Conservation (phyloP, 2,888 invertebrate species). For the Rhagonycha fulva region DNA sequence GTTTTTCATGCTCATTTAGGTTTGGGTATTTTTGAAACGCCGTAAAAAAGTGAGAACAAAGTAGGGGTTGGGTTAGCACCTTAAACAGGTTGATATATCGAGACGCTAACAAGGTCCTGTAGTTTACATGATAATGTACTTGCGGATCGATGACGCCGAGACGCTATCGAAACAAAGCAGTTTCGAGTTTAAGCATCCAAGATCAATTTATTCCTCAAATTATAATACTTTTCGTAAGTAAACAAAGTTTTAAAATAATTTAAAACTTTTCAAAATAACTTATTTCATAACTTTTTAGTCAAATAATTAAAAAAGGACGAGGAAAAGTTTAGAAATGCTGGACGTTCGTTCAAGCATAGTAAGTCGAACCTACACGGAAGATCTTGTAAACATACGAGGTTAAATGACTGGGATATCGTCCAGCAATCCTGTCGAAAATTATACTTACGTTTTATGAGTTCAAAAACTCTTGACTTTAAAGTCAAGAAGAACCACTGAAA, state of each 20-base stretch:
- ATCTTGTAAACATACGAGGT: not conserved
- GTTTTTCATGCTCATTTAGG: not conserved
- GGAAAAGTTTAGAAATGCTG: not conserved
- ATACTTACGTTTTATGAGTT: not conserved
- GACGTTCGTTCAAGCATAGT: no score
- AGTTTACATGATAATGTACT: conserved; percentile 39
- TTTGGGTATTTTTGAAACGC: not conserved
- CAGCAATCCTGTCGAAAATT: not conserved
- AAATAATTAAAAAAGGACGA: not conserved
- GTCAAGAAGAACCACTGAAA: not conserved
- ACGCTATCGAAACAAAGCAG: conserved; percentile 28
- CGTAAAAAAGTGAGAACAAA: not conserved
- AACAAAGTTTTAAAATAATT: not conserved
- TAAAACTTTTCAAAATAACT: not conserved
- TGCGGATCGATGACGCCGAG: conserved; percentile 36
- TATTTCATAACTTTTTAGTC: not conserved
- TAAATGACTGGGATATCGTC: no score
- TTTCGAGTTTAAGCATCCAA: not conserved
- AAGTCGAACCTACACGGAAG: not conserved
- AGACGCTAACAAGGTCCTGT: conserved; percentile 18
- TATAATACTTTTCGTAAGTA: conserved; percentile 7
- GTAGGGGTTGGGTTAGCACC: not conserved
- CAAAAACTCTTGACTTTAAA: not conserved
- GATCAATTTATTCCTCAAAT: conserved; percentile 16
- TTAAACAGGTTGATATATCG: conserved; percentile 16